Percentiles rank a stretch among this genome's conserved stretches.
Evolutionary conservation across 2,113 vertebrate species (phyloP).

Genomic region (Acrocephalus kingi): DNA sequence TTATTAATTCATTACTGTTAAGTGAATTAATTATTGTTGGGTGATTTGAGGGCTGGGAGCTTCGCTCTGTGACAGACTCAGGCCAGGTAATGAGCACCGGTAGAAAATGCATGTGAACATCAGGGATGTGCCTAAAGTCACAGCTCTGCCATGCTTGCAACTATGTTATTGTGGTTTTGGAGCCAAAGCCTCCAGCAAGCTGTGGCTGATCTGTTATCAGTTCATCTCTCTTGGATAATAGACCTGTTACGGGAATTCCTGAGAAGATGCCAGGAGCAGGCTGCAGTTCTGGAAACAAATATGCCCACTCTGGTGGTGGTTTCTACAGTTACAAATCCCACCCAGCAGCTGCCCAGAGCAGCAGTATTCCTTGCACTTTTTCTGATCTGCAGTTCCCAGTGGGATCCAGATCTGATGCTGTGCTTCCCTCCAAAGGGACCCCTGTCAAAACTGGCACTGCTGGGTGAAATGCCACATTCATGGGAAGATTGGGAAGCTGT

Average conservation of each 20-base stretch:
- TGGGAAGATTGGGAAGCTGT: rapidly evolving
- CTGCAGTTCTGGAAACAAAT: not conserved
- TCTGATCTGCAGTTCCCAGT: not conserved
- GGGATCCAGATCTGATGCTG: not conserved
- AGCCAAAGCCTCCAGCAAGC: not conserved
- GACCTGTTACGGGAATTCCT: not conserved
- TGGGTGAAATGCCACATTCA: not conserved
- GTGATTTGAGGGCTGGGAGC: not conserved
- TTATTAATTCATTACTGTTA: not conserved
- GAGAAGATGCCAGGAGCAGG: not conserved
- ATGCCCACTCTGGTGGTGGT: not conserved
- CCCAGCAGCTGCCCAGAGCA: not conserved
- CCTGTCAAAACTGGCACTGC: rapidly evolving
- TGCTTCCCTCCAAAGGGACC: not conserved
- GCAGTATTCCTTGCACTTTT: not conserved
- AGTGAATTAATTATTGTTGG: not conserved
- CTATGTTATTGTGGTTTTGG: not conserved
- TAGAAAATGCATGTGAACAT: rapidly evolving
- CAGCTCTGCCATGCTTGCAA: rapidly evolving
- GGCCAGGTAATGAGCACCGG: no score
- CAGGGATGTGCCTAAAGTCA: rapidly evolving
- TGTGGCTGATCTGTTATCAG: not conserved
- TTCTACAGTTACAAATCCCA: not conserved
- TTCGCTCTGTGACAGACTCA: not conserved
- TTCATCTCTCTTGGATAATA: not conserved